Percentiles rank a stretch among this genome's conserved stretches.
These are phyloP conservation scores for Melanaphis sacchari DNA, from an alignment of 1,140 invertebrate species.

Conservation along the genomic window DNA sequence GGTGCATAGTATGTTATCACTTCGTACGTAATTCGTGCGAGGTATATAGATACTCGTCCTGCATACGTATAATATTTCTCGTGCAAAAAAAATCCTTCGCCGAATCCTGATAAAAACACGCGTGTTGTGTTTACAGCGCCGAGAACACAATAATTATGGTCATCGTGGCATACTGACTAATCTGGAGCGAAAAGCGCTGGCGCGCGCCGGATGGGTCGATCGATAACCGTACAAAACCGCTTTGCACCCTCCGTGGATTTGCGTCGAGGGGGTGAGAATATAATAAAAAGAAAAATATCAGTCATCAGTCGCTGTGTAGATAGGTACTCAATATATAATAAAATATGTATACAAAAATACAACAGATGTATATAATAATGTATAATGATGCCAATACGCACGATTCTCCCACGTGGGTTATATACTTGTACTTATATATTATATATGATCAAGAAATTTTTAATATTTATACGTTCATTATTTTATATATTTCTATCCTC, in stretches of 20 bases:
- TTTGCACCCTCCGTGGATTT: constrained; percentile 26
- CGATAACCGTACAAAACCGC: constrained; percentile 30
- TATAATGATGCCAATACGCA: neutral
- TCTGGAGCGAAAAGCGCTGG: constrained; percentile 47
- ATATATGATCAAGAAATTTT: neutral
- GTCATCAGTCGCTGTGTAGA: neutral
- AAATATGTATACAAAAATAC: neutral
- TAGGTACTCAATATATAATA: neutral
- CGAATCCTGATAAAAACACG: constrained; percentile 49
- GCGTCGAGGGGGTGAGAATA: neutral
- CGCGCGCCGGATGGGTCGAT: constrained; percentile 26
- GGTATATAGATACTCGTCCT: neutral
- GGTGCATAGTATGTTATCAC: neutral
- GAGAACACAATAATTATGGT: constrained; percentile 47
- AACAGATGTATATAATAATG: neutral
- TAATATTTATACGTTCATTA: neutral
- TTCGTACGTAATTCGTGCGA: neutral
- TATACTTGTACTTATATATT: neutral
- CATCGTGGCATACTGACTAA: constrained; percentile 47
- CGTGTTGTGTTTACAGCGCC: constrained; percentile 41
- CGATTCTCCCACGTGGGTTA: neutral
- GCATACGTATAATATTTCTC: neutral
- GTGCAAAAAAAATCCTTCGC: neutral
- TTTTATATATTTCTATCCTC: neutral
- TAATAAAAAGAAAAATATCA: constrained; percentile 1